Conservation (phyloP, 2,888 invertebrate species). For the Drosophila mimetica region DNA sequence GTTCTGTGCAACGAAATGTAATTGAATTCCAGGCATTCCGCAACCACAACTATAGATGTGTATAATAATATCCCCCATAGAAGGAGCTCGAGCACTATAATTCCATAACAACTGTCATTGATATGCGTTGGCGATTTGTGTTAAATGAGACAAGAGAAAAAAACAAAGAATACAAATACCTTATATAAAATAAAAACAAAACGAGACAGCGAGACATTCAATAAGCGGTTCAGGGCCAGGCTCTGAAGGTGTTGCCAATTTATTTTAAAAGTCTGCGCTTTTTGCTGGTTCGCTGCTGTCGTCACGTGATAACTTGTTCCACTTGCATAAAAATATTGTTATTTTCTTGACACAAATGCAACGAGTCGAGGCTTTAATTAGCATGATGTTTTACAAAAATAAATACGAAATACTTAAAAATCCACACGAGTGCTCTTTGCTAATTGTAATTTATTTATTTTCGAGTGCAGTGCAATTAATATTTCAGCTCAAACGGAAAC, state of each 20-base stretch:
- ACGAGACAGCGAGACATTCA: conserved; percentile 62
- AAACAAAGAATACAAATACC: conserved; percentile 24
- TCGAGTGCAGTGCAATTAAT: conserved; percentile 36
- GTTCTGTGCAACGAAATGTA: conserved; percentile 41
- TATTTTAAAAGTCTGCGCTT: conserved; percentile 67
- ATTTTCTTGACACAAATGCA: conserved; percentile 49
- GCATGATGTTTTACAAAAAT: conserved; percentile 39
- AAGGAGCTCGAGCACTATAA: conserved; percentile 19
- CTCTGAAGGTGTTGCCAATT: conserved; percentile 76
- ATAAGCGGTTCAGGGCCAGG: conserved; percentile 77
- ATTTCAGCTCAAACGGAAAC: conserved; percentile 17
- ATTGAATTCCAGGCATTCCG: conserved; percentile 40
- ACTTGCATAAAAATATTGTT: conserved; percentile 49
- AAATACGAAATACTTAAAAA: conserved; percentile 31
- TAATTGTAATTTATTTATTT: conserved; percentile 36
- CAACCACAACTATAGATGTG: conserved; percentile 24
- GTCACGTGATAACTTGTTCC: conserved; percentile 74
- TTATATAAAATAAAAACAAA: conserved; percentile 36
- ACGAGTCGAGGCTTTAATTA: conserved; percentile 46
- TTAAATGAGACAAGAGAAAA: not conserved
- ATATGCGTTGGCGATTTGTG: conserved; percentile 40
- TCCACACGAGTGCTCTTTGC: conserved; percentile 6
- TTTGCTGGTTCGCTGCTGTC: conserved; percentile 41
- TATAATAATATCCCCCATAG: not conserved
- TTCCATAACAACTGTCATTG: conserved; percentile 31